Conservation (phyloP, 2,888 invertebrate genomes). For the Idaea dimidiata region DNA sequence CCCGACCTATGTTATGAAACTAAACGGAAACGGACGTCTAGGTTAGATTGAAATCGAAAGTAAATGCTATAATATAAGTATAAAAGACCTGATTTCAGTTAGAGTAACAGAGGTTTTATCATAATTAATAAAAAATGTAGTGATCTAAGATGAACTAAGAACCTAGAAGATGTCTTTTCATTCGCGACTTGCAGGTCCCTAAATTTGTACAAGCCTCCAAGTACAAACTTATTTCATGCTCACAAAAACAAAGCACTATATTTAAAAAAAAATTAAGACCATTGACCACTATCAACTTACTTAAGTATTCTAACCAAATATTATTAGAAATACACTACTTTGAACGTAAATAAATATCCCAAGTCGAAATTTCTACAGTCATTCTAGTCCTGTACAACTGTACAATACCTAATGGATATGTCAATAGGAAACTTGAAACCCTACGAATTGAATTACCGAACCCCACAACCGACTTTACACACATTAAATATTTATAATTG, state of each 20-base stretch:
- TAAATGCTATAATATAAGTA: too few relatives aligned
- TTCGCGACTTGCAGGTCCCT: too few relatives aligned
- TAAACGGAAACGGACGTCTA: conserved; percentile 50
- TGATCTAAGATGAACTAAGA: too few relatives aligned
- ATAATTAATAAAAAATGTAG: too few relatives aligned
- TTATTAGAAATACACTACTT: not conserved
- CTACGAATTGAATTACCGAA: conserved; percentile 64
- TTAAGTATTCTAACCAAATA: not conserved
- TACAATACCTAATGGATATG: conserved; percentile 68
- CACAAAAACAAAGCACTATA: too few relatives aligned
- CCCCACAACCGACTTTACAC: conserved; percentile 53
- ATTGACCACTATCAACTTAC: too few relatives aligned
- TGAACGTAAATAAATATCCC: not conserved
- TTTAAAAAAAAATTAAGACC: too few relatives aligned
- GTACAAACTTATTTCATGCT: too few relatives aligned
- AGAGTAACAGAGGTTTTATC: too few relatives aligned
- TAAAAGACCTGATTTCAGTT: too few relatives aligned
- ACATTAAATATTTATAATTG: conserved; percentile 73
- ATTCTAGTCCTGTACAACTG: conserved; percentile 37
- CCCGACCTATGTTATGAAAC: conserved; percentile 24
- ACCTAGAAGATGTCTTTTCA: too few relatives aligned
- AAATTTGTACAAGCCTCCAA: too few relatives aligned
- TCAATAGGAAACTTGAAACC: conserved; percentile 74
- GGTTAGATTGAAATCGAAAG: conserved; percentile 1
- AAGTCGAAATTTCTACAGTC: not conserved